Conservation (phyloP, 2,797 vertebrate genomes). For the Siniperca undulata region DNA sequence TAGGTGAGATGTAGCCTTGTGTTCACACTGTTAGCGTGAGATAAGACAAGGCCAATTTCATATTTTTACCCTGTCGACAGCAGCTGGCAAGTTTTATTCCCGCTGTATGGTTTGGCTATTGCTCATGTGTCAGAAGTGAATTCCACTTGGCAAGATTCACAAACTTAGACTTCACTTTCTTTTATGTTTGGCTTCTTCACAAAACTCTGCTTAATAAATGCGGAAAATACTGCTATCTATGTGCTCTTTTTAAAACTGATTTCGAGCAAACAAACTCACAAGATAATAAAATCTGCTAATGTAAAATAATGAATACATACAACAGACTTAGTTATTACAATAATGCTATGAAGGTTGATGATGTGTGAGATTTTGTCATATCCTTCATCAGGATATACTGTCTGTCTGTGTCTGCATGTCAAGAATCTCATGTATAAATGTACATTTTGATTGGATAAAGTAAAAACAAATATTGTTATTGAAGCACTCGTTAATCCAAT, state of each 20-base stretch:
- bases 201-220: conserved; percentile 38
- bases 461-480: not conserved
- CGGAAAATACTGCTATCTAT: not conserved
- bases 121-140: conserved; percentile 69
- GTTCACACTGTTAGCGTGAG: conserved; percentile 72
- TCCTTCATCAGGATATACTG: not conserved
- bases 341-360: not conserved
- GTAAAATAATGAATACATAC: not conserved
- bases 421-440: not conserved
- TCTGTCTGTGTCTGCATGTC: not conserved
- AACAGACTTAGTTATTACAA: not conserved
- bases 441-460: conserved; percentile 2
- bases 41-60: conserved; percentile 82
- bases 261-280: not conserved
- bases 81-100: conserved; percentile 64
- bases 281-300: not conserved
- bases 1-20: conserved; percentile 70
- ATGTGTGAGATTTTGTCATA: not conserved
- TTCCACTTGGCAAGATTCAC: conserved; percentile 55
- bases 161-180: conserved; percentile 48
- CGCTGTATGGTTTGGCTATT: conserved; percentile 51
- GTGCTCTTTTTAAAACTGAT: not conserved
- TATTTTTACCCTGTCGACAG: conserved; percentile 69
- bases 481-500: not conserved
- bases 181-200: conserved; percentile 16